Conservation (phyloP, 2,888 invertebrate genomes). For the Endotricha flammealis region DNA sequence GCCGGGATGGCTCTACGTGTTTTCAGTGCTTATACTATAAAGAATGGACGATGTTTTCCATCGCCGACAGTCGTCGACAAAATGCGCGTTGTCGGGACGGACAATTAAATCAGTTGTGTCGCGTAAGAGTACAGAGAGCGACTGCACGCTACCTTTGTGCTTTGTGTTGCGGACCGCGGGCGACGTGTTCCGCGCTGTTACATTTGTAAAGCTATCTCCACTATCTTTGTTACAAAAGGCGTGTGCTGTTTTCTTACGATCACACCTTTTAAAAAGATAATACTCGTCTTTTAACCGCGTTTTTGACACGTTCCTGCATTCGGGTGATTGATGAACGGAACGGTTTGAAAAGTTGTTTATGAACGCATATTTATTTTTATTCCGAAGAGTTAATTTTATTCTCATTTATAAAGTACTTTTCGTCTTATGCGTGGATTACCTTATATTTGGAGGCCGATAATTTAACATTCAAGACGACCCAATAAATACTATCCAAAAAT, state of each 20-base stretch:
- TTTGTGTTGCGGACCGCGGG: constrained; percentile 25
- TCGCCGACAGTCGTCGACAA: constrained; percentile 45
- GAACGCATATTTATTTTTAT: too few species aligned
- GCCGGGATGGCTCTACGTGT: not conserved
- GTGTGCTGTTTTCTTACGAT: constrained; percentile 18
- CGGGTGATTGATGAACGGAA: constrained; percentile 14
- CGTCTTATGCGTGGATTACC: too few species aligned
- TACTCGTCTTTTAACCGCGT: constrained; percentile 3
- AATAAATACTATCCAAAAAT: too few species aligned
- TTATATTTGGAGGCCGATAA: too few species aligned
- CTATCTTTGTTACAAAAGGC: constrained; percentile 26
- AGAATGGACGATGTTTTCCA: not conserved
- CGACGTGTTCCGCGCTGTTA: constrained; percentile 18
- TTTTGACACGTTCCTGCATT: constrained; percentile 4
- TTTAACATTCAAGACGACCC: too few species aligned
- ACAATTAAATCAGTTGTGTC: constrained; percentile 62
- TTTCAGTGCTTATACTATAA: not conserved
- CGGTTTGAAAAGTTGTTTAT: not conserved
- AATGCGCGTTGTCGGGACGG: constrained; percentile 51
- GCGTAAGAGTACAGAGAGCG: constrained; percentile 47
- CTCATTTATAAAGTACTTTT: too few species aligned
- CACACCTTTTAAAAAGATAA: constrained; percentile 7
- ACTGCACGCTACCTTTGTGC: constrained; percentile 33
- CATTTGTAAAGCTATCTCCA: constrained; percentile 32
- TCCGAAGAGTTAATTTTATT: too few species aligned